These are phyloP conservation scores for Oxyruncus cristatus DNA, from an alignment of 2,113 vertebrate species.

Conservation along the genomic window DNA sequence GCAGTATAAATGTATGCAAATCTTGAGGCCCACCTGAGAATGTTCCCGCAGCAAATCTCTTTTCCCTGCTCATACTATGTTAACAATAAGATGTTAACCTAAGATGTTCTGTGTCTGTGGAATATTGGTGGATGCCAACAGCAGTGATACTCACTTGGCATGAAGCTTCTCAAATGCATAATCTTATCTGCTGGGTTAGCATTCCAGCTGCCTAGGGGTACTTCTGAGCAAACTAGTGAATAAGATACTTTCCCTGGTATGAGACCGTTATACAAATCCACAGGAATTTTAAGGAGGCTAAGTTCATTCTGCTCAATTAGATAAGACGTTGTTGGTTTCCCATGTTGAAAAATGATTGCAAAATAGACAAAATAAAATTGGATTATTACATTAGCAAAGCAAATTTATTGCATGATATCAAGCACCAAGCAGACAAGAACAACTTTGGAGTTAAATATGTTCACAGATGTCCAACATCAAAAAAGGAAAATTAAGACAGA, in stretches of 20 bases:
- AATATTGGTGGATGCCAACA: neutral
- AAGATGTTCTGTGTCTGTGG: neutral
- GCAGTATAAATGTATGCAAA: neutral
- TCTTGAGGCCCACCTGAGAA: neutral
- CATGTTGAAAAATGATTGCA: neutral
- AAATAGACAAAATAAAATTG: neutral
- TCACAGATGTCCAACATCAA: neutral
- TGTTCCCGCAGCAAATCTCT: neutral
- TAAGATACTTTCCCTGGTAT: neutral
- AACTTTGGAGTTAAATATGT: neutral
- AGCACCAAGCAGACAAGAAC: neutral
- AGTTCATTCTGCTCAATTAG: neutral
- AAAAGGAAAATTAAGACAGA: neutral
- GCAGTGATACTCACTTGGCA: rapidly evolving
- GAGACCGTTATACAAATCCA: neutral
- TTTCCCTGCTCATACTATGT: neutral
- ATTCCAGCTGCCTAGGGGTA: neutral
- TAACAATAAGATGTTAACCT: neutral
- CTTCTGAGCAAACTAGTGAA: neutral
- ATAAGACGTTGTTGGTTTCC: neutral
- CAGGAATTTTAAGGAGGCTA: neutral
- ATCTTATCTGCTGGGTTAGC: neutral
- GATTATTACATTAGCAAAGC: neutral
- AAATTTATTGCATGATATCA: neutral
- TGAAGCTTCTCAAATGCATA: neutral